Base-by-base conservation (phyloP, 2,113 vertebrate genomes). In the Salminus brasiliensis region DNA sequence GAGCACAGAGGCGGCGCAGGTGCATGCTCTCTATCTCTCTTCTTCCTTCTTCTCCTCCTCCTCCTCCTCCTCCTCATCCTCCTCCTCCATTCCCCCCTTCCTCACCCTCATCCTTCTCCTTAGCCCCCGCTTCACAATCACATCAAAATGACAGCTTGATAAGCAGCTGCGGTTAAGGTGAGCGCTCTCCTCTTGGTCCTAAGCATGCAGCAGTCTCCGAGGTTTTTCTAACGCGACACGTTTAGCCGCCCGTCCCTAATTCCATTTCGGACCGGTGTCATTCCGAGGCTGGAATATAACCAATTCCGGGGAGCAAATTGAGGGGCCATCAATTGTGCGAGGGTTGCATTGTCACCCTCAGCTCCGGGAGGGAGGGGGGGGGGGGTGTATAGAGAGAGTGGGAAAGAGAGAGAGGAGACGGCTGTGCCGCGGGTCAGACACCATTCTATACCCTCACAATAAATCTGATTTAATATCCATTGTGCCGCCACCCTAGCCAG, bases 391-490 rank as follows among this genome's bases (percentile, higher is more conserved):
- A 25, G 15, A 7, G 55, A 59, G 49, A 52, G 16, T n/a, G 74
- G 62, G 73, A 23, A 53, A 72, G 69, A 60, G 27, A 43, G 0
- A 3, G 36, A 41, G n/a, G 57, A 71, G 63, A 63, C 30, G 32
- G 43, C 23, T 47, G 84, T 85, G 87, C 75, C n/a, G 52, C 43
- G 55, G 85, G 89, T 90, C 86, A 85, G 84, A 86, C 84, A 68
- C 47, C 47, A 79, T 90, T 89, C 82, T 88, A 83, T 74, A 79
- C 81, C 85, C 85, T 55, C 39, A 86, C 87, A 85, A 91, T 91
- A 91, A 91, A 94, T 89, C 87, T 86, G 87, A 91, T 93, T 91
- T 91, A 92, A 88, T 90, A 88, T 87, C 83, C 79, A 78, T 88
- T 91, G 86, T 85, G 84, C 71, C 41, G 74, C 85, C 85, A 80